A percentile compares a stretch with the other conserved stretches of the same genome.
Conservation (phyloP, 2,797 vertebrate species). For the Sebastes matsubarae region DNA sequence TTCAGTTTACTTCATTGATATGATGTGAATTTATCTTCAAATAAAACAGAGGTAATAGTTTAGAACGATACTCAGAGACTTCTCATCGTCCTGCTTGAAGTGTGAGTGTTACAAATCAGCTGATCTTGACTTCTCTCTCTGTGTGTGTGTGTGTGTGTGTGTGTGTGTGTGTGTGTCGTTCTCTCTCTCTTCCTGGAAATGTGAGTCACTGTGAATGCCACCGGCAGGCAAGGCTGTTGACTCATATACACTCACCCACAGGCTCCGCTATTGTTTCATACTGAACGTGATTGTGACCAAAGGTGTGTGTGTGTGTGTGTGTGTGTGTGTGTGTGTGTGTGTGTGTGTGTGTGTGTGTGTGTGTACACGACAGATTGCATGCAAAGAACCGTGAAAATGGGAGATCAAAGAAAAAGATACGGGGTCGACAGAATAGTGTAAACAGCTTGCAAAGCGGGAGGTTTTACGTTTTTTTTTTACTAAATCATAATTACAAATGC, state of each 20-base stretch:
- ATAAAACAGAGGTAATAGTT: neutral
- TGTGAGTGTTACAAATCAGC: conserved; percentile 16
- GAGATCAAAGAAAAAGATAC: neutral
- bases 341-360: too few species aligned
- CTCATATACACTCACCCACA: conserved; percentile 57
- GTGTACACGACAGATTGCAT: neutral
- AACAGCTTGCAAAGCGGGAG: neutral
- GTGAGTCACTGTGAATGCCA: conserved; percentile 62
- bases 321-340: neutral
- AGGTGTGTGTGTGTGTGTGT: conserved; percentile 9
- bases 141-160: too few species aligned
- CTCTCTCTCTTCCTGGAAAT: conserved; percentile 32
- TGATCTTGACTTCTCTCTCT: conserved; percentile 29
- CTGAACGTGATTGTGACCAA: conserved; percentile 28
- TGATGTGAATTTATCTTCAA: neutral
- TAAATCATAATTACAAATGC: conserved; percentile 7
- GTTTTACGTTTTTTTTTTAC: neutral
- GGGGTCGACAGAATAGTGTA: neutral
- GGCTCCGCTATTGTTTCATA: conserved; percentile 44
- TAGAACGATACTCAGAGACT: neutral
- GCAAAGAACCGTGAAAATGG: conserved; percentile 1
- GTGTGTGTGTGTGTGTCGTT: too few species aligned
- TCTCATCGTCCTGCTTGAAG: conserved; percentile 3
- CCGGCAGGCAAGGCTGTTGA: conserved; percentile 53
- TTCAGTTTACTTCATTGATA: neutral